Evolutionary conservation across 2,113 vertebrate genomes (phyloP), one percentile per base, ranked within the genome.

Genomic region (Dolichotis patagonum): DNA sequence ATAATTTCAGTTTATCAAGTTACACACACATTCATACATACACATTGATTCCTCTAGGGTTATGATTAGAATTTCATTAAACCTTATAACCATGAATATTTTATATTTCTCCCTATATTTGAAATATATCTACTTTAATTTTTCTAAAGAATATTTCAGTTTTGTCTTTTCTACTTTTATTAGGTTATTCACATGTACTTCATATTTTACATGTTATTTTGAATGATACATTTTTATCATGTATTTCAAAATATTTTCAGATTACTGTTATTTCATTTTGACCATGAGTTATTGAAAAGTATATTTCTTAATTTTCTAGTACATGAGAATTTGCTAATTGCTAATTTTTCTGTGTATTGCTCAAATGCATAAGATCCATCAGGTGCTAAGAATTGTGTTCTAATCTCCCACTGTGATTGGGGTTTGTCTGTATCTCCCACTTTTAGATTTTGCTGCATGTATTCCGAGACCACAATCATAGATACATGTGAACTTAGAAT

Each of bases 41-140:
- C 32, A 73, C 16, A 92, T 10, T 62, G 9, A 84, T n/a, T 43
- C 32, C 38, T n/a, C 58, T n/a, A 65, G 9, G 5, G 63, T 92
- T 73, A 62, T 92, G 41, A 32, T 85, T 75, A 19, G 67, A 63
- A 41, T 75, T 77, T 85, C 30, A 63, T 28, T 65, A 46, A 52
- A 69, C 46, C 67, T 92, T 63, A 85, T 28, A 62, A 62, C 32
- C 35, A 85, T 63, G 11, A 85, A 41, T 43, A 26, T 43, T 77
- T 30, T 38, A 32, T 85, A 63, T 86, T 93, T 93, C 19, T 54
- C 58, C 43, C 17, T 69, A 41, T 19, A 52, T 63, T 85, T 85
- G 77, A 85, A 75, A 62, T 38, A 85, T 85, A 24, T 41, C 56
- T 81, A 67, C 19, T 92, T 84, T 93, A 85, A 65, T 93, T 86